Conservation (phyloP, 2,797 vertebrate species). For the Parambassis ranga region DNA sequence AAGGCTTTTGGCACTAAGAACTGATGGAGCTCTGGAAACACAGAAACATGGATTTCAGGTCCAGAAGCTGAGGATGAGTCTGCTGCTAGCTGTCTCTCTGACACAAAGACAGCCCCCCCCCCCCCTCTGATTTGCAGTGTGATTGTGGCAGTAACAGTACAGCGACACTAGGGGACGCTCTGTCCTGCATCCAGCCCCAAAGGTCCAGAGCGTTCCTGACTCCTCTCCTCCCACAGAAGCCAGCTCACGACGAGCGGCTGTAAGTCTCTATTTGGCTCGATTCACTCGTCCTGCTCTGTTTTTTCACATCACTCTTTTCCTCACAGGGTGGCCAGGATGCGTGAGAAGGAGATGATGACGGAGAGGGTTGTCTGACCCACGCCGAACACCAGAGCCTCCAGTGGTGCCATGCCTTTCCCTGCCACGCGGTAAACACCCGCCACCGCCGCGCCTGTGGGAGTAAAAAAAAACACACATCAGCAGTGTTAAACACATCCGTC, state of each 20-base stretch:
- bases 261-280: slow-evolving; percentile 25
- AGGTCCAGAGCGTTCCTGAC: slow-evolving; percentile 32
- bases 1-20: slow-evolving; percentile 54
- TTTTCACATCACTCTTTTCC: too few species aligned
- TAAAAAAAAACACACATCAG: slow-evolving; percentile 2
- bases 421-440: slow-evolving; percentile 97
- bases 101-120: background rate
- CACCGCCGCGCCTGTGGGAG: slow-evolving; percentile 88
- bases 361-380: slow-evolving; percentile 93
- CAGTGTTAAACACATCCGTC: background rate
- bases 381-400: slow-evolving; percentile 95
- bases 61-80: slow-evolving; percentile 23
- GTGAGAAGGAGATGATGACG: slow-evolving; percentile 92
- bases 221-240: background rate
- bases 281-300: background rate
- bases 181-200: slow-evolving; percentile 8
- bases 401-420: slow-evolving; percentile 94
- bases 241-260: background rate
- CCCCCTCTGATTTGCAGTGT: slow-evolving; percentile 6
- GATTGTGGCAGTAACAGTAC: slow-evolving; percentile 30
- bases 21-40: slow-evolving; percentile 27
- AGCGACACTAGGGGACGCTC: slow-evolving; percentile 11
- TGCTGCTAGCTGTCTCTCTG: background rate
- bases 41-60: slow-evolving; percentile 52
- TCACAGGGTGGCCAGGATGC: slow-evolving; percentile 94